Evolutionary conservation across 1,140 invertebrate species (phyloP).

Genomic region (Drosophila pruinosa): DNA sequence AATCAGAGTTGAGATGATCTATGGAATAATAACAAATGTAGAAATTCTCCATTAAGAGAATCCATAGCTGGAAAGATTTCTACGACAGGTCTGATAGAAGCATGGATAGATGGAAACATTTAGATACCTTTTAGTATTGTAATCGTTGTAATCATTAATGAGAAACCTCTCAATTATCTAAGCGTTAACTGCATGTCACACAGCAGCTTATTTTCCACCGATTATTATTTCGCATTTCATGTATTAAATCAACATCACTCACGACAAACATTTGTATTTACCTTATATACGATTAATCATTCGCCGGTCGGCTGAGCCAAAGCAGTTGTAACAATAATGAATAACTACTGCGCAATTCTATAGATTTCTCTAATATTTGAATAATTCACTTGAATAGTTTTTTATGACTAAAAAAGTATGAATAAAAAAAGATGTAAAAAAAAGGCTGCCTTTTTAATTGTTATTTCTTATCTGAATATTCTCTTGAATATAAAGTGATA

Average conservation of each 20-base stretch:
- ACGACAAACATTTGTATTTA: slow-evolving; percentile 9
- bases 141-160: neutral
- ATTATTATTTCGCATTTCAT: slow-evolving; percentile 1
- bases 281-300: slow-evolving; percentile 50
- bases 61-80: too few relatives aligned
- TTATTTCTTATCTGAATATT: slow-evolving; percentile 11
- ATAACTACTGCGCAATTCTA: neutral
- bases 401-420: neutral
- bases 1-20: too few relatives aligned
- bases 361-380: neutral
- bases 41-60: too few relatives aligned
- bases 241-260: neutral
- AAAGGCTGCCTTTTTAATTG: slow-evolving; percentile 2
- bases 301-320: neutral
- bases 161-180: neutral
- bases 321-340: slow-evolving; percentile 13
- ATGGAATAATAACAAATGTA: too few relatives aligned
- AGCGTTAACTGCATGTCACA: slow-evolving; percentile 1
- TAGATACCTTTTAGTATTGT: too few relatives aligned
- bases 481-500: neutral
- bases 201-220: neutral
- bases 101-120: too few relatives aligned
- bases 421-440: slow-evolving; percentile 3
- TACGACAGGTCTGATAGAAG: too few relatives aligned
- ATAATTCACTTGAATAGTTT: slow-evolving; percentile 33